Percentiles rank a stretch among this genome's conserved stretches.
Evolutionary conservation across 1,140 invertebrate species (phyloP).

Genomic region (Cyclina sinensis): DNA sequence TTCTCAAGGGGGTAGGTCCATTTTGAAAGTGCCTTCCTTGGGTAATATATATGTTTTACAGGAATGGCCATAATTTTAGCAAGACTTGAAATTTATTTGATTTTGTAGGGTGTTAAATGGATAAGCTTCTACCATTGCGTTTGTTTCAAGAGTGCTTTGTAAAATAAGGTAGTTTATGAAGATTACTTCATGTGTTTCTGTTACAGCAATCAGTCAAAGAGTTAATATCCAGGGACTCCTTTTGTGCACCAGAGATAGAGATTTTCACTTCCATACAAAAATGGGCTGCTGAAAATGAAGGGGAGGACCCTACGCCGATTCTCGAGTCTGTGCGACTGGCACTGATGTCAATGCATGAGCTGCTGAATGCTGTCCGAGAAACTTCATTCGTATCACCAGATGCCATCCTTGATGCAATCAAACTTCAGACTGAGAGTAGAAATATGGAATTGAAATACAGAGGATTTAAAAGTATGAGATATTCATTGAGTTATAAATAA

Average conservation of each 20-base stretch:
- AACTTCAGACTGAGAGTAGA: conserved; percentile 92
- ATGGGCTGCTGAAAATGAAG: conserved; percentile 94
- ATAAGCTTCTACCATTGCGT: no score
- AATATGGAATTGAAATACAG: conserved; percentile 93
- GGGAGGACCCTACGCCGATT: conserved; percentile 87
- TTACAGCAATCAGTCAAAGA: conserved; percentile 88
- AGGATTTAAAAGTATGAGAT: conserved; percentile 86
- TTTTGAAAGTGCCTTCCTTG: no score
- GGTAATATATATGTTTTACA: no score
- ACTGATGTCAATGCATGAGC: conserved; percentile 94
- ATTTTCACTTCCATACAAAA: conserved; percentile 96
- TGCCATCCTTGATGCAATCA: conserved; percentile 97
- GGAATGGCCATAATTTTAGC: no score
- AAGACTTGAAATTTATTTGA: no score
- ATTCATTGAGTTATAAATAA: no score
- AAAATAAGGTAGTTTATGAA: no score
- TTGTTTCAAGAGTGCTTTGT: no score
- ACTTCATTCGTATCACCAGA: conserved; percentile 95
- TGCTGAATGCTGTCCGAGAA: conserved; percentile 95
- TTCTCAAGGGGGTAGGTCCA: no score
- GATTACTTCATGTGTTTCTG: no score
- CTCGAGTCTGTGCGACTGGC: conserved; percentile 91
- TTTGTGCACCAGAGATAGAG: conserved; percentile 97
- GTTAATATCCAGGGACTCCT: conserved; percentile 96
- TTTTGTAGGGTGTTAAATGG: no score